Conservation (phyloP, 2,113 vertebrate species). For the Anhinga rufa region DNA sequence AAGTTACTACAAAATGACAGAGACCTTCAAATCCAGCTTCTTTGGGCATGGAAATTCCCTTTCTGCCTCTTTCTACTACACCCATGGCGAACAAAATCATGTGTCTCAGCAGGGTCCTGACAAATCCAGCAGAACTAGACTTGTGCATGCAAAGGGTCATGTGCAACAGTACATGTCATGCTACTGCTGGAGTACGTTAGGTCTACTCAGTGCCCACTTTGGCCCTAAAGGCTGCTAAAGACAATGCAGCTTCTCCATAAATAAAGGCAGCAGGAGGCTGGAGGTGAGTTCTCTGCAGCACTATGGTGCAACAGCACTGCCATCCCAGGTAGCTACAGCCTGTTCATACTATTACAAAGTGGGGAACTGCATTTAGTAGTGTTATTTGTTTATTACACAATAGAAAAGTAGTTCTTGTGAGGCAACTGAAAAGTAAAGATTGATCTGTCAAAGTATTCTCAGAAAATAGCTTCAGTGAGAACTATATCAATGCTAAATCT, state of each 20-base stretch:
- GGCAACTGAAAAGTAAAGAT: neutral
- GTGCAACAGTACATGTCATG: accelerated
- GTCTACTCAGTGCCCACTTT: neutral
- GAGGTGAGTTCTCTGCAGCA: neutral
- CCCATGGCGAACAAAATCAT: accelerated
- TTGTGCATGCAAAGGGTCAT: neutral
- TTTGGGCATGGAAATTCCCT: neutral
- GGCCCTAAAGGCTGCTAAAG: neutral
- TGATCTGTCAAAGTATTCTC: neutral
- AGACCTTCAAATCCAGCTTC: neutral
- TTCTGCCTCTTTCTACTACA: neutral
- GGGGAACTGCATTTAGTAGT: neutral
- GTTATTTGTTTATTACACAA: neutral
- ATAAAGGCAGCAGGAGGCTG: neutral
- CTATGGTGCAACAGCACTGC: neutral
- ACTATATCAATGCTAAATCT: neutral
- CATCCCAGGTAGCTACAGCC: neutral
- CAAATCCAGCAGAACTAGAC: neutral
- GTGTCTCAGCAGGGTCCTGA: neutral
- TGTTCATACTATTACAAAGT: neutral
- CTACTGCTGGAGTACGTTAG: neutral
- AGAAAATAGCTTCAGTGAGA: neutral
- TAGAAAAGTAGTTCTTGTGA: neutral
- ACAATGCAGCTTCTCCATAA: neutral
- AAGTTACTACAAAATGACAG: neutral